Evolutionary conservation across 2,888 invertebrate genomes (phyloP).

Genomic region (Apoderus coryli): DNA sequence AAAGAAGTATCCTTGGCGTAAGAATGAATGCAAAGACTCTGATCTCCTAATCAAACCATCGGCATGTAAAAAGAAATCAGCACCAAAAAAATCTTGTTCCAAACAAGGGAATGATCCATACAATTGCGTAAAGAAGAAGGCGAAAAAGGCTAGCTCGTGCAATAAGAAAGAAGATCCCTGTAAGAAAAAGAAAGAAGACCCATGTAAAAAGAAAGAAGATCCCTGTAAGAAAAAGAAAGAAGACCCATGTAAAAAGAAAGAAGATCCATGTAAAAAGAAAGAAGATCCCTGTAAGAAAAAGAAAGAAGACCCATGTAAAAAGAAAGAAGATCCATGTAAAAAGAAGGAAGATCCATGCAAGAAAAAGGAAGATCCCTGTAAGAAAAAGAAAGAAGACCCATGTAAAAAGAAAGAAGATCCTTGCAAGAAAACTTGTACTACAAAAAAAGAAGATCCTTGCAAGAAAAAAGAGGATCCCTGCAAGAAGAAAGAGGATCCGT

Average conservation of each 20-base stretch:
- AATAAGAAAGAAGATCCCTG: slow-evolving; percentile 12
- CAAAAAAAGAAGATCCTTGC: slow-evolving; percentile 14
- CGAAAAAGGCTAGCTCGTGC: slow-evolving; percentile 10
- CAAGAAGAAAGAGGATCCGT: slow-evolving; percentile 15
- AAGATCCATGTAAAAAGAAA: slow-evolving; percentile 14
- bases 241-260: slow-evolving; percentile 12
- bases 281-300: slow-evolving; percentile 11
- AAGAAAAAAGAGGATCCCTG: slow-evolving; percentile 14
- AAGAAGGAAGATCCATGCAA: slow-evolving; percentile 13
- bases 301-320: slow-evolving; percentile 9
- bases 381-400: slow-evolving; percentile 13
- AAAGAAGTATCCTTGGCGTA: too few relatives aligned
- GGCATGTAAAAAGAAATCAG: too few relatives aligned
- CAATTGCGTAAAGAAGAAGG: slow-evolving; percentile 9
- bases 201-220: slow-evolving; percentile 13
- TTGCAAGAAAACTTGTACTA: slow-evolving; percentile 11
- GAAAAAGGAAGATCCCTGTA: slow-evolving; percentile 14
- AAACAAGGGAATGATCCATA: slow-evolving; percentile 5
- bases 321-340: slow-evolving; percentile 13
- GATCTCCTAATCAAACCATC: too few relatives aligned
- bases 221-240: slow-evolving; percentile 11
- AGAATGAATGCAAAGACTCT: too few relatives aligned
- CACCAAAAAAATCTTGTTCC: too few relatives aligned
- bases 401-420: slow-evolving; percentile 13
- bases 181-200: slow-evolving; percentile 15